These are phyloP conservation scores for Sus scrofa DNA, from an alignment of 2,113 vertebrate species.

Conservation along the genomic window T2T-Sscrofa CM000826.6:153206501-153207000, in stretches of 20 bases:
- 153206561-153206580: background rate
- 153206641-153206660: background rate
- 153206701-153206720: background rate
- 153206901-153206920: background rate
- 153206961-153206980: background rate
- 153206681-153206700: rapidly evolving
- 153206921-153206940: rapidly evolving
- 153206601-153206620: background rate
- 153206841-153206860: background rate
- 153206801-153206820: background rate
- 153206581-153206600: background rate
- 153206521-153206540: background rate
- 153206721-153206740: background rate
- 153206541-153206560: background rate
- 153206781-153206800: background rate
- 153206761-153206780: background rate
- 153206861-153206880: too few relatives aligned
- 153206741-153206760: background rate
- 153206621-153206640: background rate
- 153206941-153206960: rapidly evolving
- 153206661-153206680: background rate
- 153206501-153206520: background rate
- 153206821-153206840: background rate
- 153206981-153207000: background rate
- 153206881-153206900: rapidly evolving